Evolutionary conservation across 2,797 vertebrate species (phyloP).

Genomic region (Enteromius anoplus): DNA sequence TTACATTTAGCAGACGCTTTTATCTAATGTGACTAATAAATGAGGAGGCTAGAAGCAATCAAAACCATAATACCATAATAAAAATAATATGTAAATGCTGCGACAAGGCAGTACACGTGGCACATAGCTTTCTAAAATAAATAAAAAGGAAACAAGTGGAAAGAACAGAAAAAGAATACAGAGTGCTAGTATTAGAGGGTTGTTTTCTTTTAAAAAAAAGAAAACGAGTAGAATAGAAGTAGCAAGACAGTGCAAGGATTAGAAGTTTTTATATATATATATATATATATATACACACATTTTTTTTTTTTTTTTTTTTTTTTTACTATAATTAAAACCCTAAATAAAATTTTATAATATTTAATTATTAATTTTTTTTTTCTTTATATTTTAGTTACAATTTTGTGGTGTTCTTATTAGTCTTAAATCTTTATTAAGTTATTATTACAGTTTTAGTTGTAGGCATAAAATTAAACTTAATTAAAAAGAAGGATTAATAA

Average conservation of each 20-base stretch:
- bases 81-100: not conserved
- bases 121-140: not conserved
- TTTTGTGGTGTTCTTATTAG: not conserved
- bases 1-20: not conserved
- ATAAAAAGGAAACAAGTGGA: too few relatives aligned
- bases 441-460: conserved; percentile 3
- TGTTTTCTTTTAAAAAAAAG: too few relatives aligned
- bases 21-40: not conserved
- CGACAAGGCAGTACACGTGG: not conserved
- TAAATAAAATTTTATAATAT: too few relatives aligned
- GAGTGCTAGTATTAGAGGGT: not conserved
- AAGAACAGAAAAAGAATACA: not conserved
- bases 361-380: too few relatives aligned
- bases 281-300: too few relatives aligned
- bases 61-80: not conserved
- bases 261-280: too few relatives aligned
- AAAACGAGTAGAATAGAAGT: not conserved
- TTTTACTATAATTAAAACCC: too few relatives aligned
- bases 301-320: too few relatives aligned
- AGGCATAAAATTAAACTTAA: not conserved
- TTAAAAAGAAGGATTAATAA: not conserved
- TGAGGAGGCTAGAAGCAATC: not conserved
- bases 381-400: not conserved
- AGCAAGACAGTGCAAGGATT: too few relatives aligned
- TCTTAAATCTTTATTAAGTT: not conserved